phyloP scores from a whole-genome alignment of 2,797 vertebrate species.

The Todus mexicanus region DNA sequence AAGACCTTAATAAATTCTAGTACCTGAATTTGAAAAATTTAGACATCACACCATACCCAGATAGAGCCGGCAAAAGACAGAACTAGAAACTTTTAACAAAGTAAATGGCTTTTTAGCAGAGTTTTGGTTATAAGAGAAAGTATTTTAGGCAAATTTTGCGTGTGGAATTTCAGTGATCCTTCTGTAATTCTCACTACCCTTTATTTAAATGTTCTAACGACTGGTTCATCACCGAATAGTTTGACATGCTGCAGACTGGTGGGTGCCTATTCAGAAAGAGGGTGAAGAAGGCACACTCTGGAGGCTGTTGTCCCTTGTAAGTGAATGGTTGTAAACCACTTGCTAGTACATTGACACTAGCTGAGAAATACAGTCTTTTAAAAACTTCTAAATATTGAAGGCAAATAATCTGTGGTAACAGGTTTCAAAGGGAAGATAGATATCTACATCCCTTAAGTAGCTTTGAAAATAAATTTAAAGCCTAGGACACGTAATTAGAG shows the following conservation, averaged over 20 bases:
- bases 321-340: neutral
- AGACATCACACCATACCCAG: neutral
- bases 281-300: neutral
- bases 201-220: neutral
- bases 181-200: neutral
- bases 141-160: neutral
- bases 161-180: neutral
- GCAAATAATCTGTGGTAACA: neutral
- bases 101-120: neutral
- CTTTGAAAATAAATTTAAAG: neutral
- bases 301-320: neutral
- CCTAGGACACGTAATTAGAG: neutral
- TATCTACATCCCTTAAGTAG: neutral
- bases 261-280: neutral
- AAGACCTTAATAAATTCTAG: neutral
- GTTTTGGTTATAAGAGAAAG: neutral
- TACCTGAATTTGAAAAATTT: neutral
- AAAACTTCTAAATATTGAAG: neutral
- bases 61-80: neutral
- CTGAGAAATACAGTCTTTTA: too few species aligned
- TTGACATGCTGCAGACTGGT: neutral
- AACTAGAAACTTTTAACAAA: neutral
- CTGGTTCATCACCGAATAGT: neutral
- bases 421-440: neutral
- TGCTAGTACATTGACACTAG: neutral